These are phyloP conservation scores for Danio choprae DNA, from an alignment of 2,797 vertebrate genomes.

Conservation along the genomic window DNA sequence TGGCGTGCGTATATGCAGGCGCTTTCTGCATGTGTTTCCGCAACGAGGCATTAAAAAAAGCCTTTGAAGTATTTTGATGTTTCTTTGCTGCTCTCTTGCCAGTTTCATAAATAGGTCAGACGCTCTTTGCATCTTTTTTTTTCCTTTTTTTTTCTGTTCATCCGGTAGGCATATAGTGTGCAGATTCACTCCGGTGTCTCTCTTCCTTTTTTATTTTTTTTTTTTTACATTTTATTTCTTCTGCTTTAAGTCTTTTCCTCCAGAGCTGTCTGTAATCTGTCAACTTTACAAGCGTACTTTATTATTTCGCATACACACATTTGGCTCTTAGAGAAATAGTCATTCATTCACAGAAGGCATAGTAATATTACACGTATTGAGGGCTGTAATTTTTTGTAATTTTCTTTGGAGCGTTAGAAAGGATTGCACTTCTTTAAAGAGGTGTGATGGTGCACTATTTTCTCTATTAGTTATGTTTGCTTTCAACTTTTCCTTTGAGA, in stretches of 20 bases:
- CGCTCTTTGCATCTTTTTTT: slow-evolving; percentile 62
- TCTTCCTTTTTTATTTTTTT: too few species aligned
- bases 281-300: slow-evolving; percentile 40
- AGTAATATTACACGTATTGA: slow-evolving; percentile 40
- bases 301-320: slow-evolving; percentile 39
- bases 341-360: slow-evolving; percentile 44
- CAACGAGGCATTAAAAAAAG: slow-evolving; percentile 79
- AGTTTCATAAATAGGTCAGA: slow-evolving; percentile 85
- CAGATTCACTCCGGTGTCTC: slow-evolving; percentile 25
- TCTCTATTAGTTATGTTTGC: slow-evolving; percentile 33
- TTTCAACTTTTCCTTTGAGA: slow-evolving; percentile 34
- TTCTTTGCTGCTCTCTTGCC: slow-evolving; percentile 80
- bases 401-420: slow-evolving; percentile 24
- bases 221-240: not conserved
- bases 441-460: slow-evolving; percentile 35
- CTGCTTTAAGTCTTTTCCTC: slow-evolving; percentile 33
- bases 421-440: slow-evolving; percentile 25
- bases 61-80: slow-evolving; percentile 85
- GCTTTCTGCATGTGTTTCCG: slow-evolving; percentile 53
- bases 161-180: slow-evolving; percentile 46
- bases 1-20: slow-evolving; percentile 4
- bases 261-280: slow-evolving; percentile 34
- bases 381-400: slow-evolving; percentile 46
- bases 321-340: slow-evolving; percentile 47
- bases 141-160: slow-evolving; percentile 32